Evolutionary conservation across 2,797 vertebrate genomes (phyloP).

Genomic region (Rhyacichthys aspro): DNA sequence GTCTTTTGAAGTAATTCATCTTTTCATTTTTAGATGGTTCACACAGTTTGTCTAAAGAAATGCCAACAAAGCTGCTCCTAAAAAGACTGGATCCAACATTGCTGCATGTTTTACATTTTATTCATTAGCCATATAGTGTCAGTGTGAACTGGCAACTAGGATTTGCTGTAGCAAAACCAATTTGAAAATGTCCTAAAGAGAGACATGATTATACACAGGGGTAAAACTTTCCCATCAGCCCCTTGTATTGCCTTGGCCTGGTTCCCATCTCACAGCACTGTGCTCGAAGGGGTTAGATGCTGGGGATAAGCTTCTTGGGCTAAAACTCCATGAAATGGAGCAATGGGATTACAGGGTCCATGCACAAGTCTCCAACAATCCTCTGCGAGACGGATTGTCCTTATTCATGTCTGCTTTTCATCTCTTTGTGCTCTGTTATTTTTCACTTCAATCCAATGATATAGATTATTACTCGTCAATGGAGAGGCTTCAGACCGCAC

Average conservation of each 20-base stretch:
- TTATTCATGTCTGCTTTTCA: conserved; percentile 50
- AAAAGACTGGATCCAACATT: too few species aligned
- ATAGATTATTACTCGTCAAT: conserved; percentile 13
- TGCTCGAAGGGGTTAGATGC: conserved; percentile 80
- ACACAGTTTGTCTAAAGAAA: too few species aligned
- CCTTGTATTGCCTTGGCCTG: conserved; percentile 63
- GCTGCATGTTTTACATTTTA: too few species aligned
- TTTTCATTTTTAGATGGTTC: too few species aligned
- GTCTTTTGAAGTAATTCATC: too few species aligned
- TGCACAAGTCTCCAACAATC: conserved; percentile 77
- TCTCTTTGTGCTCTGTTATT: conserved; percentile 44
- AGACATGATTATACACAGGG: conserved; percentile 34
- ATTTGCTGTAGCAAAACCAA: not conserved
- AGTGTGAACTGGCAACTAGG: not conserved
- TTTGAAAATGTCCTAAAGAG: conserved; percentile 13
- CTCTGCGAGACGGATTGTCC: conserved; percentile 50
- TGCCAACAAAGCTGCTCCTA: too few species aligned
- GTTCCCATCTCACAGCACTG: conserved; percentile 86
- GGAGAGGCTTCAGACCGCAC: conserved; percentile 1
- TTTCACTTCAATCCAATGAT: conserved; percentile 15
- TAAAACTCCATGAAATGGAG: conserved; percentile 91
- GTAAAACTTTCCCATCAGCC: conserved; percentile 49
- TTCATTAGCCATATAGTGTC: too few species aligned
- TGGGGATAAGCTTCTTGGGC: conserved; percentile 81
- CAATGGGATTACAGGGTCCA: conserved; percentile 86